Percentiles rank a stretch among this genome's conserved stretches.
phyloP scores from a whole-genome alignment of 2,797 vertebrate species.

The Tolypeutes matacus region DNA sequence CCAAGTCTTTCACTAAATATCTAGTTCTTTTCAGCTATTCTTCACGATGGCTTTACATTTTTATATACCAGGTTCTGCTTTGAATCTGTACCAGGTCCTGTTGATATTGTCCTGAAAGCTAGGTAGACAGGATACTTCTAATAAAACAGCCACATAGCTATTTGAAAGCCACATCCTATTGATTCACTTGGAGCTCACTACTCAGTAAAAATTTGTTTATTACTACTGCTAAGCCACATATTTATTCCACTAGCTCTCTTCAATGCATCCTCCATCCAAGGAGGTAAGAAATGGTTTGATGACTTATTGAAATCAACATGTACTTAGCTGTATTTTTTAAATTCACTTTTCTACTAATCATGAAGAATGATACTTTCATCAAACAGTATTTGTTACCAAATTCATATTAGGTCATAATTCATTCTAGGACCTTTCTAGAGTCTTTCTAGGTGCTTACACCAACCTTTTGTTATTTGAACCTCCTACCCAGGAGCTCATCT shows the following conservation, averaged over 20 bases:
- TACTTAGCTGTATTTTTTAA: conserved; percentile 25
- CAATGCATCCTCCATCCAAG: background rate
- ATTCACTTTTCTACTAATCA: conserved; percentile 38
- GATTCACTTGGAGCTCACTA: background rate
- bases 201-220: background rate
- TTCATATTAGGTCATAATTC: background rate
- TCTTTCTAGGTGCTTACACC: background rate
- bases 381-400: background rate
- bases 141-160: background rate
- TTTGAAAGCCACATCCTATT: background rate
- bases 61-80: conserved; percentile 38
- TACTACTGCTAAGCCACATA: background rate
- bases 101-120: background rate
- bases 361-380: background rate
- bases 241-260: background rate
- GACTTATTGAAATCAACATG: background rate
- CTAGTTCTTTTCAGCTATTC: conserved; percentile 15
- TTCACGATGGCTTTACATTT: background rate
- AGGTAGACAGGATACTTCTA: background rate
- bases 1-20: conserved; percentile 49
- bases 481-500: no score
- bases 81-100: background rate
- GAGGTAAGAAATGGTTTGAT: conserved; percentile 7
- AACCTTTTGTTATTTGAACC: conserved; percentile 16
- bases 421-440: background rate